These are phyloP conservation scores for Haemorhous mexicanus DNA, from an alignment of 2,113 vertebrate genomes.

Conservation along the genomic window DNA sequence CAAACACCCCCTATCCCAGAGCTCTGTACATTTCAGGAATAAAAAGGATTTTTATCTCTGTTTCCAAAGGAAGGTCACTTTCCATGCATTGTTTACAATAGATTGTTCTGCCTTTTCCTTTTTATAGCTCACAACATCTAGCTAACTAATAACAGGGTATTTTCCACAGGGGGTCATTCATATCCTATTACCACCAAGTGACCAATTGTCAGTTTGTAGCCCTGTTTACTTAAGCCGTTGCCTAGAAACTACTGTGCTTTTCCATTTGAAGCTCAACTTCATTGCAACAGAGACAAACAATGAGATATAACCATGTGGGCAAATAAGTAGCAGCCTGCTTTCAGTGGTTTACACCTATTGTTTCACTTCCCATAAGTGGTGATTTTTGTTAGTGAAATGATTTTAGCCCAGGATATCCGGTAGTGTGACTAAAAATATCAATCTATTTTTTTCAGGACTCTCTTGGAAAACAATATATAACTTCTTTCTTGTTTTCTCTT, in stretches of 20 bases:
- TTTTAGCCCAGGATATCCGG: neutral
- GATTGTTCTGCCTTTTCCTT: neutral
- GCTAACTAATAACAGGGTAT: neutral
- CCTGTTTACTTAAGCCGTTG: neutral
- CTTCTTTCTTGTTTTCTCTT: neutral
- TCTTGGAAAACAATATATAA: neutral
- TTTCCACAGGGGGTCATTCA: neutral
- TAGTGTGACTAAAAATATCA: neutral
- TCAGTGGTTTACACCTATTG: neutral
- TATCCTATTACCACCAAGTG: neutral
- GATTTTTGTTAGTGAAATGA: neutral
- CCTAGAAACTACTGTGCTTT: neutral
- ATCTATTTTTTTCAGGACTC: neutral
- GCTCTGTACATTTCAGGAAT: neutral
- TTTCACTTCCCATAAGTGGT: neutral
- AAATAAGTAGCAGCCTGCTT: neutral
- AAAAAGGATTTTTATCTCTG: neutral
- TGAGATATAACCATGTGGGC: neutral
- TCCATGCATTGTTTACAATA: neutral
- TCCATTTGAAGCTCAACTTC: neutral
- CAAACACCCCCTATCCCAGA: rapidly evolving
- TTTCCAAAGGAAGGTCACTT: neutral
- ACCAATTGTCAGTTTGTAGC: neutral
- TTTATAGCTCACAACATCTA: neutral
- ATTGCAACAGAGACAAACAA: neutral